A percentile compares a stretch with the other conserved stretches of the same genome.
These are phyloP conservation scores for Xenotilapia flavipinnis DNA, from an alignment of 2,113 vertebrate species.

Conservation along the genomic window DNA sequence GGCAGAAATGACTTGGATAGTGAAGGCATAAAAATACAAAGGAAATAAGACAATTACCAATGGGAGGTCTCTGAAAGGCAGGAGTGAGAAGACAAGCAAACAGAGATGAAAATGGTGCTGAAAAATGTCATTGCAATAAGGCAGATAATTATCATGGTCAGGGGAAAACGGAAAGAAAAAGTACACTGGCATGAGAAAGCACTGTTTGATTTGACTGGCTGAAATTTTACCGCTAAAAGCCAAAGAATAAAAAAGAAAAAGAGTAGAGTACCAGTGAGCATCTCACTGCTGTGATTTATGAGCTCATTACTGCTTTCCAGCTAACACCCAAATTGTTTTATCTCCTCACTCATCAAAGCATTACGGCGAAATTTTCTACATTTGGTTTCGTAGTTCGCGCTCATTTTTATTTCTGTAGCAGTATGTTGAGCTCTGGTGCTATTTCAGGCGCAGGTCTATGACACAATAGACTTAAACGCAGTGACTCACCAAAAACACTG, in stretches of 20 bases:
- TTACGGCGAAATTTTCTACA: background rate
- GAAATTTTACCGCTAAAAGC: background rate
- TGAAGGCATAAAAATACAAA: constrained; percentile 52
- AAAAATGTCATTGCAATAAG: constrained; percentile 7
- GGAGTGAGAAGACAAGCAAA: constrained; percentile 30
- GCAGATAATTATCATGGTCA: constrained; percentile 28
- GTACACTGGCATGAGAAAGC: constrained; percentile 6
- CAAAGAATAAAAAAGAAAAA: background rate
- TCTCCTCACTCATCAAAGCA: constrained; percentile 15
- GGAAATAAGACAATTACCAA: constrained; percentile 36
- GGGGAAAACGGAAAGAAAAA: background rate
- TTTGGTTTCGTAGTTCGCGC: background rate
- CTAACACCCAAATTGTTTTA: constrained; percentile 35
- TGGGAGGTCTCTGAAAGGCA: constrained; percentile 31
- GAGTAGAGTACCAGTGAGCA: background rate
- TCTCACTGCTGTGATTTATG: constrained; percentile 56
- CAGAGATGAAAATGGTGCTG: constrained; percentile 15
- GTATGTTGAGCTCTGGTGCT: background rate
- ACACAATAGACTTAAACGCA: constrained; percentile 9
- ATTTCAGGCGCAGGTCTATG: constrained; percentile 23
- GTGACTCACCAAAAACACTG: constrained; percentile 24
- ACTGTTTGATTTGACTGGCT: constrained; percentile 4
- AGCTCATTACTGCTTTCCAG: constrained; percentile 57
- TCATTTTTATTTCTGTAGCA: constrained; percentile 21
- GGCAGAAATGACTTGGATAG: constrained; percentile 12